These are phyloP conservation scores for Anolis apletophallus DNA, from an alignment of 2,797 vertebrate genomes.

Conservation along the genomic window DNA sequence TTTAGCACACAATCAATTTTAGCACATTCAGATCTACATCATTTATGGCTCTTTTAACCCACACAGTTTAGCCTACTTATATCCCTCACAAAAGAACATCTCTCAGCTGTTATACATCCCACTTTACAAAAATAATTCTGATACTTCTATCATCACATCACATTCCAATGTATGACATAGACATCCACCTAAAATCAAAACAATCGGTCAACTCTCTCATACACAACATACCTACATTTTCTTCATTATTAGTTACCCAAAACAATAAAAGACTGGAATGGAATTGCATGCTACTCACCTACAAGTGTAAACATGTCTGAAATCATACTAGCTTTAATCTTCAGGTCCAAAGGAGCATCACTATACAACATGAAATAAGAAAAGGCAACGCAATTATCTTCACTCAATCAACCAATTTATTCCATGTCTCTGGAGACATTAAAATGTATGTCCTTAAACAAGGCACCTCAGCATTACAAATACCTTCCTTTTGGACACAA, in stretches of 20 bases:
- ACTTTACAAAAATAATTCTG: neutral
- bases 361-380: slow-evolving; percentile 76
- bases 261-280: neutral
- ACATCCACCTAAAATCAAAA: neutral
- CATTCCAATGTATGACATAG: neutral
- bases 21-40: neutral
- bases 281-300: slow-evolving; percentile 83
- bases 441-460: neutral
- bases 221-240: neutral
- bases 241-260: neutral
- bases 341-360: slow-evolving; percentile 96
- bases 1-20: neutral
- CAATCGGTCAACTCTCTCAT: neutral
- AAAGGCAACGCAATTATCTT: slow-evolving; percentile 29
- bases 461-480: neutral
- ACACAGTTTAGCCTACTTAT: neutral
- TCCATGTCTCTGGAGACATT: neutral
- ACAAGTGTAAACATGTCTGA: slow-evolving; percentile 99
- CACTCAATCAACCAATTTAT: neutral
- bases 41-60: neutral
- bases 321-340: slow-evolving; percentile 99
- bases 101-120: neutral
- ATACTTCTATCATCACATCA: neutral
- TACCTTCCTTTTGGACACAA: neutral
- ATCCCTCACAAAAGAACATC: neutral